Base-by-base conservation (phyloP, 2,888 invertebrate genomes). In the Pseudoips prasinana region DNA sequence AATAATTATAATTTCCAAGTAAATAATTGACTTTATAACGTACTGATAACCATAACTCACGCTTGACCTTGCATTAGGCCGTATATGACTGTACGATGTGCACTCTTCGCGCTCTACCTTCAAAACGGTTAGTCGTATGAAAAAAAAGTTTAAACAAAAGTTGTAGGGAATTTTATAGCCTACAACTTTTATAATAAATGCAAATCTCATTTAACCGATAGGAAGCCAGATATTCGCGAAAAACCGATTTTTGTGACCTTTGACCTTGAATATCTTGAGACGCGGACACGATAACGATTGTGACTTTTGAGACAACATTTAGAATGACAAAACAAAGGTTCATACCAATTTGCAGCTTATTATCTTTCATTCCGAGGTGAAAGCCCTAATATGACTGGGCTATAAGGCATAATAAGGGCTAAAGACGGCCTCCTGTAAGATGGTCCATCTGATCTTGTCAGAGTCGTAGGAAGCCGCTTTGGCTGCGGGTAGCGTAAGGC, bases 31-130 rank as follows among this genome's bases (percentile, higher is more conserved):
- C 39, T 43, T 42, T 46, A 40, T 41, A 41, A 41, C 41, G 39
- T 44, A 47, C 39, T 49, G 37, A 46, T 46, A 44, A 44, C 46
- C 37, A 35, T 44, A 44, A 48, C 44, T 48, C 41, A 48, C 48
- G 46, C 41, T 50, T 46, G 50, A 50, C 45, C 47, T 41, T 51
- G 44, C 49, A 53, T 52, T 52, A 42, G 46, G 30, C 36, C 42
- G 33, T 47, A 47, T 45, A 51, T 47, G 46, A 43, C 38, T 47
- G 40, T 42, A 36, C 43, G n/a, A 20, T 20, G 20, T 20, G 20
- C 20, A 20, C 20, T 20, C 20, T 20, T 20, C 20, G 43, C 46
- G 36, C 38, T 50, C 44, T 44, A 51, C 39, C 20, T 20, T 20
- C 20, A 20, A 20, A 20, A 20, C 20, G 20, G 39, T 39, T 44